Percentiles rank a stretch among this genome's conserved stretches.
Conservation (phyloP, 2,797 vertebrate species). For the Poeciliopsis turneri region DNA sequence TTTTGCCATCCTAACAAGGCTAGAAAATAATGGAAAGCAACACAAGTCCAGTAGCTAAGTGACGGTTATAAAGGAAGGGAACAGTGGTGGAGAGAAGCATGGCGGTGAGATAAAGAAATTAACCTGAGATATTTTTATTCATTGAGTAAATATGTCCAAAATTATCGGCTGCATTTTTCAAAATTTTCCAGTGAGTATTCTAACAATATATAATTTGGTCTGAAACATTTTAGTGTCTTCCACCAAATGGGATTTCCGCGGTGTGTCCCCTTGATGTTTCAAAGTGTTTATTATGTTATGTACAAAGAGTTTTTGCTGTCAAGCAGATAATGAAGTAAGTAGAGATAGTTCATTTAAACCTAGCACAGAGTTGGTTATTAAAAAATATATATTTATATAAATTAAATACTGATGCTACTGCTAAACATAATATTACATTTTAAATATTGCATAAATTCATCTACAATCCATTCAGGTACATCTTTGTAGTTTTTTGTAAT, state of each 20-base stretch:
- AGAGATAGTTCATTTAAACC: background rate
- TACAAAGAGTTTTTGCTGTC: background rate
- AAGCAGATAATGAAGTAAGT: background rate
- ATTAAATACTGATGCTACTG: background rate
- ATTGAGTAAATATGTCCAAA: too few relatives aligned
- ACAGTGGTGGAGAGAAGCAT: slow-evolving; percentile 26
- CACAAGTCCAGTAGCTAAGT: slow-evolving; percentile 61
- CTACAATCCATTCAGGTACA: background rate
- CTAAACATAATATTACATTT: background rate
- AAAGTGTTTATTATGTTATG: background rate
- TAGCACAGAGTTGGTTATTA: background rate
- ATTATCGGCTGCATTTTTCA: too few relatives aligned
- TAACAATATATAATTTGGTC: background rate
- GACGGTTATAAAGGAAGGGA: slow-evolving; percentile 46
- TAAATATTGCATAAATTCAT: background rate
- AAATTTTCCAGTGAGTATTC: background rate
- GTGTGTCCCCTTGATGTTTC: background rate
- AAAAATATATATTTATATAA: too few relatives aligned
- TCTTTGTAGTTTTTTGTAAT: background rate
- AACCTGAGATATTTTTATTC: slow-evolving; percentile 8
- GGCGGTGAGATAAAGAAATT: slow-evolving; percentile 45
- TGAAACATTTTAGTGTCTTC: background rate
- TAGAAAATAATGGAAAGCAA: slow-evolving; percentile 71
- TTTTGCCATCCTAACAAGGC: slow-evolving; percentile 69
- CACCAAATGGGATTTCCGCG: background rate